phyloP scores from a whole-genome alignment of 2,888 invertebrate genomes.

The Seira musarum region DNA sequence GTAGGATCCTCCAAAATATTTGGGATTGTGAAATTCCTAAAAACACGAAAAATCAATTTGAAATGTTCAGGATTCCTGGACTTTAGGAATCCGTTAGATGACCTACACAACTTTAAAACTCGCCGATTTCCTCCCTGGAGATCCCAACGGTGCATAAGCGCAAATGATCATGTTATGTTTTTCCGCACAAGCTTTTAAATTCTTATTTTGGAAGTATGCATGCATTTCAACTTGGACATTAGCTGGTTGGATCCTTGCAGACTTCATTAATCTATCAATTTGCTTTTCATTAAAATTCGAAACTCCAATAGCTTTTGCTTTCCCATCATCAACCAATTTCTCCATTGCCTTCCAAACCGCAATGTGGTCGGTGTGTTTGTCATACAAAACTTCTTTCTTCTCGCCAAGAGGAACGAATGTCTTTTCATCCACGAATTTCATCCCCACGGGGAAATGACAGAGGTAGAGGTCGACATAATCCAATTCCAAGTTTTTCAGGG shows the following conservation, averaged over 20 bases:
- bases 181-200: conserved; percentile 77
- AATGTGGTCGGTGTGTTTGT: conserved; percentile 29
- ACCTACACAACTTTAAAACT: too few relatives aligned
- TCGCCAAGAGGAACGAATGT: conserved; percentile 83
- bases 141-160: conserved; percentile 86
- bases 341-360: conserved; percentile 82
- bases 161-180: conserved; percentile 80
- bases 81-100: too few relatives aligned
- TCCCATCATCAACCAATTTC: conserved; percentile 79
- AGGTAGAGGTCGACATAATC: conserved; percentile 89
- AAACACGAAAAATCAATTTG: background rate
- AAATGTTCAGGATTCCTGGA: too few relatives aligned
- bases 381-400: conserved; percentile 55
- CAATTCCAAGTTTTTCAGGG: conserved; percentile 79
- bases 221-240: conserved; percentile 84
- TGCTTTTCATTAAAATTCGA: conserved; percentile 88
- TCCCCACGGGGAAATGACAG: conserved; percentile 83
- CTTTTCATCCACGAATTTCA: conserved; percentile 24
- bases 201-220: conserved; percentile 82
- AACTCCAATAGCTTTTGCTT: conserved; percentile 84
- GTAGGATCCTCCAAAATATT: conserved; percentile 71
- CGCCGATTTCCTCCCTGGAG: conserved; percentile 76
- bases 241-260: conserved; percentile 78
- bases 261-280: conserved; percentile 78
- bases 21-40: conserved; percentile 34